phyloP scores from a whole-genome alignment of 2,113 vertebrate species.

The Nibea albiflora region DNA sequence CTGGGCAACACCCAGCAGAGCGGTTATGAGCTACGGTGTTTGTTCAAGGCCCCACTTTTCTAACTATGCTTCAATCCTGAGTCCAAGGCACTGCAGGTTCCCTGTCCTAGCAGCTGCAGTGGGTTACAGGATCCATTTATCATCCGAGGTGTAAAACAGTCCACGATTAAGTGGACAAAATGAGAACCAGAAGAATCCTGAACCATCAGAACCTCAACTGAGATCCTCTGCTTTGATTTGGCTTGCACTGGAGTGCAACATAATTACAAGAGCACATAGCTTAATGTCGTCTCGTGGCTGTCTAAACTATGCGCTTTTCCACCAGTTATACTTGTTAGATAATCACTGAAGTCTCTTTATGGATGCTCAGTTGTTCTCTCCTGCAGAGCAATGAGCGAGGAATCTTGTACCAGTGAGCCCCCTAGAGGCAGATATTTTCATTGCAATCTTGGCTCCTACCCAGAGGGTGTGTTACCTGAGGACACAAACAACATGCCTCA shows the following conservation, averaged over 20 bases:
- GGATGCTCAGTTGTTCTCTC: not conserved
- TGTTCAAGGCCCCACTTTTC: slow-evolving; percentile 11
- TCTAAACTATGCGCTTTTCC: not conserved
- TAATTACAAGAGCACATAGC: not conserved
- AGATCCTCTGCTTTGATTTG: not conserved
- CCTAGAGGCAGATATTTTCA: slow-evolving; percentile 59
- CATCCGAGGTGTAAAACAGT: slow-evolving; percentile 8
- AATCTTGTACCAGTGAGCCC: slow-evolving; percentile 60
- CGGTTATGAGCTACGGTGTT: not conserved
- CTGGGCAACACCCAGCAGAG: not conserved
- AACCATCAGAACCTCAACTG: not conserved
- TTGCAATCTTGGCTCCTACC: slow-evolving; percentile 32
- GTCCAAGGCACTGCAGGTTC: not conserved
- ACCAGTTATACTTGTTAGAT: not conserved
- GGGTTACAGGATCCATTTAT: not conserved
- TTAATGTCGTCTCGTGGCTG: not conserved
- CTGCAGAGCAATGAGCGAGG: not conserved
- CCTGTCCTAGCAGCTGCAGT: slow-evolving; percentile 15
- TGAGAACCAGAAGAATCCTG: slow-evolving; percentile 2
- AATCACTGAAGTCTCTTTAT: slow-evolving; percentile 22
- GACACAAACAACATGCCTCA: slow-evolving; percentile 26
- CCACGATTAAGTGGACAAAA: not conserved
- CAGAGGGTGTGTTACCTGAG: slow-evolving; percentile 23
- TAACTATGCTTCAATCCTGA: not conserved
- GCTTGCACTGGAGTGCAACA: not conserved